Conservation (phyloP, 2,797 vertebrate species). For the Basileuterus tristriatus region DNA sequence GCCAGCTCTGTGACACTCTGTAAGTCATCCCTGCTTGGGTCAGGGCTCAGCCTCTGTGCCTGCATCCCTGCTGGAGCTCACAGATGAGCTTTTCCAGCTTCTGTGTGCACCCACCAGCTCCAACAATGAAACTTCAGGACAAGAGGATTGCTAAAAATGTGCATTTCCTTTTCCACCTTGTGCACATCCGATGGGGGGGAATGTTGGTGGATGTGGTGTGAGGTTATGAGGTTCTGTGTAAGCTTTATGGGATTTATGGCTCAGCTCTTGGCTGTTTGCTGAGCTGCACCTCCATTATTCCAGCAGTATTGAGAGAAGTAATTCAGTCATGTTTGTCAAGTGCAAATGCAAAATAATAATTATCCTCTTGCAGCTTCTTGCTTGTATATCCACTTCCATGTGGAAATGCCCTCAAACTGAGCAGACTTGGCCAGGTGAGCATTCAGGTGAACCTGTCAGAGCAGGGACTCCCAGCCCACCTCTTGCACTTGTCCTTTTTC, state of each 20-base stretch:
- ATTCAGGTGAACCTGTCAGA: not conserved
- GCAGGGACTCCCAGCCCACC: not conserved
- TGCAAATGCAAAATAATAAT: conserved; percentile 4
- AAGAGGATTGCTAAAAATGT: not conserved
- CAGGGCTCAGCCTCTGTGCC: not conserved
- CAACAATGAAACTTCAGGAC: not conserved
- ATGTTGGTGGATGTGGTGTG: not conserved
- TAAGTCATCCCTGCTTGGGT: not conserved
- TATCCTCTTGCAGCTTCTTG: not conserved
- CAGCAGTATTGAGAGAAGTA: not conserved
- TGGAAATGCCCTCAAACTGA: not conserved
- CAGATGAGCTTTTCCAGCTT: not conserved
- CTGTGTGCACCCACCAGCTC: not conserved
- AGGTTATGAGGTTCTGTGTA: accelerated
- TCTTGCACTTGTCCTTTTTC: not conserved
- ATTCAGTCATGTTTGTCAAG: not conserved
- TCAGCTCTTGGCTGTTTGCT: not conserved
- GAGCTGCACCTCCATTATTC: not conserved
- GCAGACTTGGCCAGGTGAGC: not conserved
- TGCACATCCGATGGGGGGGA: accelerated
- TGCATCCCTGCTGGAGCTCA: not conserved
- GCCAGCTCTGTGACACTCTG: not conserved
- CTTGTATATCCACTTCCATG: not conserved
- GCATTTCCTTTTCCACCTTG: not conserved
- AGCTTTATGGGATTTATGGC: not conserved